Base-by-base conservation (phyloP, 2,113 vertebrate genomes). In the Fregetta grallaria region DNA sequence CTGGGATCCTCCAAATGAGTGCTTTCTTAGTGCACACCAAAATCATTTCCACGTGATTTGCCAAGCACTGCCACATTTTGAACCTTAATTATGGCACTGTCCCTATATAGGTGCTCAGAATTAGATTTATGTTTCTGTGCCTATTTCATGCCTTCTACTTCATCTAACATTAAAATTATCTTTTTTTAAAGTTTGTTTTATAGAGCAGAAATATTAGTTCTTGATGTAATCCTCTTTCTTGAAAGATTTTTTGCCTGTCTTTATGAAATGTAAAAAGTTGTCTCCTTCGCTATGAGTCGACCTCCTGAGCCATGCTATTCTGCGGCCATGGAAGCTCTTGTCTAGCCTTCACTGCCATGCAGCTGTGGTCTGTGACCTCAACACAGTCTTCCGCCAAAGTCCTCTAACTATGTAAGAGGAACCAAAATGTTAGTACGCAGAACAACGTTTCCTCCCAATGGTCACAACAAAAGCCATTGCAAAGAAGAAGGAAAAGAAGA, bases 381-480 rank as follows among this genome's bases (percentile, higher is more conserved):
- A 29, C 7, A 21, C 20, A 55, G 56, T 56, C 55, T 77, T 90
- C 38, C 65, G 59, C 44, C 23, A 8, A 70, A 87, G 75, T 49
- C 52, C 61, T 86, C 65, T 61, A 89, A 59, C 15, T 72, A 68
- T 2, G 3, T 56, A 90, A 92, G 44, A 75, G 61, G 86, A 96
- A 94, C 47, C 47, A 91, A 94, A 96, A 78, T 67, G 91, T 84
- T 90, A 89, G 40, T 84, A 95, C 94, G 86, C 36, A 94, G 73
- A 96, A 36, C 32, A 72, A 89, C 2, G 50, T 94, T 94, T 94
- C 88, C 78, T 95, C 88, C 52, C 92, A 80, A 75, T 27, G 26
- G 49, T 77, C 83, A 72, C 47, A 77, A 86, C 23, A 90, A 86
- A 92, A 30, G 12, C 50, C 61, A 70, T 12, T 44, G 65, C 61